Evolutionary conservation across 2,888 invertebrate genomes (phyloP), one percentile per base, ranked within the genome.

Genomic region (Habroteleia sp.): DNA sequence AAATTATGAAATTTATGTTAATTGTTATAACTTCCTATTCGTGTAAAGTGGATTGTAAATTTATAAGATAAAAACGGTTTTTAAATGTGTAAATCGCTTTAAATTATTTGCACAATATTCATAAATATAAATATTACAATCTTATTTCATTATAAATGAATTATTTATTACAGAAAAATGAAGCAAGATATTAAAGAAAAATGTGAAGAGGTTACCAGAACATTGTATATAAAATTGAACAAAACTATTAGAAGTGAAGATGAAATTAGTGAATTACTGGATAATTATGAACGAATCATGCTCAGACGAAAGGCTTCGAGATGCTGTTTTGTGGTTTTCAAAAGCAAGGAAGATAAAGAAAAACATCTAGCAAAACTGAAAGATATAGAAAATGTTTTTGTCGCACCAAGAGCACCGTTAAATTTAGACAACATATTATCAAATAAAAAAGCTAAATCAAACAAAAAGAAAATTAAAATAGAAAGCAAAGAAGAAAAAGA

Each of bases 321-420:
- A 29, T 8, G 13, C 7, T 69, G 68, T 52, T 69, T 39, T 50
- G 50, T 69, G 1, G 33, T 69, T 33, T 69, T 50, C 11, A 52
- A 58, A 25, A 25, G 3, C 13, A 11, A 27, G 5, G 58, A 58
- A 20, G 31, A 42, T 0, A 16, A 29, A 17, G n/a, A 69, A 10
- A 33, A 42, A 17, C 2, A 41, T 17, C 20, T 69, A 1, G 17
- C 58, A 14, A 42, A 50, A 35, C 37, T 69, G 7, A 41, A 25
- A 8, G 1, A 1, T 1, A 11, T 31, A 4, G 3, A 50, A 1
- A 25, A 50, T 29, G 14, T 69, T 33, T 69, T 16, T 37, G 68
- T 60, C 10, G 20, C 11, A 1, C 42, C 33, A 6, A 60, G 60
- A 25, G 25, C 0, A 23, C 17, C 5, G 1, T 33, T 68, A 7